Evolutionary conservation across 1,140 invertebrate genomes (phyloP).

Genomic region (Apis dorsata): DNA sequence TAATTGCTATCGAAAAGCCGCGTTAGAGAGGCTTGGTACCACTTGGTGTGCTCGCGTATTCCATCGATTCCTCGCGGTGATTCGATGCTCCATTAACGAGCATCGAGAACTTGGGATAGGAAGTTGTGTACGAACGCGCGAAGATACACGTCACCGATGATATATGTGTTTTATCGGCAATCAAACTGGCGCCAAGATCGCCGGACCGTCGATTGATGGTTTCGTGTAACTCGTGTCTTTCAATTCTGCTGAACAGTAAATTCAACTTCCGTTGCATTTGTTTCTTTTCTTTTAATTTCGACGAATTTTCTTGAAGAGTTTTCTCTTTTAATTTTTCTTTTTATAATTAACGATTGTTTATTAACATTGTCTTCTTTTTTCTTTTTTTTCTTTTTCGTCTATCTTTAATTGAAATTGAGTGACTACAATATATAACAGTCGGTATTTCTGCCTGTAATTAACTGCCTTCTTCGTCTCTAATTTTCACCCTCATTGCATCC

Average conservation of each 20-base stretch:
- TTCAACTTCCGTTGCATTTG: too few species aligned
- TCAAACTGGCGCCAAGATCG: not conserved
- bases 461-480: not conserved
- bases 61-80: slow-evolving; percentile 4
- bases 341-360: not conserved
- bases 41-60: not conserved
- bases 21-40: not conserved
- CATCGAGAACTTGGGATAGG: not conserved
- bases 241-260: too few species aligned
- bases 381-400: not conserved
- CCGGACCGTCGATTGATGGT: not conserved
- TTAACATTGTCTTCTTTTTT: not conserved
- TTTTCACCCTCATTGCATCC: not conserved
- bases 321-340: not conserved
- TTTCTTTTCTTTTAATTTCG: too few species aligned
- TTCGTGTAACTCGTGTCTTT: not conserved
- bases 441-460: not conserved
- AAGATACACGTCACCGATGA: not conserved
- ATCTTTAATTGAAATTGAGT: too few species aligned
- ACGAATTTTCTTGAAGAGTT: too few species aligned
- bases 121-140: not conserved
- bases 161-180: not conserved
- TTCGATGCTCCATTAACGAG: slow-evolving; percentile 9
- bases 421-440: too few species aligned
- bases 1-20: slow-evolving; percentile 21